Evolutionary conservation across 2,797 vertebrate genomes (phyloP), one percentile per base, ranked within the genome.

Genomic region (Melanotaenia boesemani): DNA sequence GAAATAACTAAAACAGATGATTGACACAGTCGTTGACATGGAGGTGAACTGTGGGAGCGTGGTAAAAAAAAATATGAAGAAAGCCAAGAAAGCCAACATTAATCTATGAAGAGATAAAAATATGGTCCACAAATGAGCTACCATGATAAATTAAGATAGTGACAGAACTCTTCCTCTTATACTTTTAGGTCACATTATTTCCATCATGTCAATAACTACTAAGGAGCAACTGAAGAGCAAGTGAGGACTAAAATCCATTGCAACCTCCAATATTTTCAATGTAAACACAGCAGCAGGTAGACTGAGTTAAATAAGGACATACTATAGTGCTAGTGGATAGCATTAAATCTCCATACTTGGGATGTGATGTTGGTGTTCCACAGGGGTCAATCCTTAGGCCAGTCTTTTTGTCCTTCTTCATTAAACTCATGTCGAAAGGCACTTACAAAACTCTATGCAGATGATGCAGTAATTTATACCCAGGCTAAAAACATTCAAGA

Each of bases 1-100:
- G 52, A 83, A 81, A 84, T 74, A 69, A 77, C 79, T 46, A 28
- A 70, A 80, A 65, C 3, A 54, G 65, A 61, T 84, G 74, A 87
- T 67, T 74, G 77, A 83, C 76, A 83, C 50, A 67, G 68, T 80
- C 71, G 85, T 24, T 81, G 81, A 81, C 68, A 78, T 34, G 8
- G 62, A 24, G 1, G 28, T 9, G 64, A 60, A 9, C 1, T 48
- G 59, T 15, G 34, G 62, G 41, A 28, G 73, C 55, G 9, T 56
- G 67, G 57, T 50, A 52, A 70, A 78, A 61, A 20, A 20, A 22
- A 10, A 56, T 8, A 67, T 9, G 4, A 36, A 55, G 2, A 2
- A 72, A 41, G 68, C 18, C 16, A 37, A 54, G 24, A 28, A 13
- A 7, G 12, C 4, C 20, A 65, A 61, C 24, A 60, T 16, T 63